Base-by-base conservation (phyloP, 2,888 invertebrate species). In the Eulithis prunata region DNA sequence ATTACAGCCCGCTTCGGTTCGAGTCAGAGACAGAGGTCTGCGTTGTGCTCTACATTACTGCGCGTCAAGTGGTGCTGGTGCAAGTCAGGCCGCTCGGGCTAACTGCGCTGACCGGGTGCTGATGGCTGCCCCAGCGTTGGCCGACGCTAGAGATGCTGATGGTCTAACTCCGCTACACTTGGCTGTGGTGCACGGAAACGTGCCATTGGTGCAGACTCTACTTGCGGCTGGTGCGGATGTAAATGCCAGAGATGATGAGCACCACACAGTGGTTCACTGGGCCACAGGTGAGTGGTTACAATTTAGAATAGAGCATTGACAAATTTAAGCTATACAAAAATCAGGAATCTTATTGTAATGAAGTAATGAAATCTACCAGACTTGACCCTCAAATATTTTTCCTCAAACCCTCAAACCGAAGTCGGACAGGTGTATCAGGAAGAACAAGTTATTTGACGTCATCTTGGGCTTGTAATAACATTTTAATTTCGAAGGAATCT, bases 231-330 rank as follows among this genome's bases (percentile, higher is more conserved):
- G 97, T 49, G 98, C 98, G 8, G 97, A 98, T 82, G 96, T 99
- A 72, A 96, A 97, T 86, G 96, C 97, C 54, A 95, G 97, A 73
- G 99, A 99, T 88, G 96, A 97, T 79, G 99, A 99, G 85, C 96
- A 97, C 68, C 99, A 99, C 86, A 98, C 98, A 2, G 97, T 98
- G 54, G 96, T 99, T 10, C 99, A 99, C 87, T 99, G 99, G 99
- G 99, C 99, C 14, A 98, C 99, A 73, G 99, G 99, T 98, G 86
- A 91, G 91, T 79, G 0, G 21, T 11, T 49, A 14, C 21, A 21
- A 21, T 21, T 21, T 21, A 21, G 21, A 21, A 21, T 21, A 21
- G 21, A 21, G 21, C 21, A 21, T 21, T 21, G 21, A 21, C 21
- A 21, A 21, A 21, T 1, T 21, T 21, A 21, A 1, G 21, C 21